phyloP scores from a whole-genome alignment of 1,140 invertebrate genomes.

The Heliothis subflexa region DNA sequence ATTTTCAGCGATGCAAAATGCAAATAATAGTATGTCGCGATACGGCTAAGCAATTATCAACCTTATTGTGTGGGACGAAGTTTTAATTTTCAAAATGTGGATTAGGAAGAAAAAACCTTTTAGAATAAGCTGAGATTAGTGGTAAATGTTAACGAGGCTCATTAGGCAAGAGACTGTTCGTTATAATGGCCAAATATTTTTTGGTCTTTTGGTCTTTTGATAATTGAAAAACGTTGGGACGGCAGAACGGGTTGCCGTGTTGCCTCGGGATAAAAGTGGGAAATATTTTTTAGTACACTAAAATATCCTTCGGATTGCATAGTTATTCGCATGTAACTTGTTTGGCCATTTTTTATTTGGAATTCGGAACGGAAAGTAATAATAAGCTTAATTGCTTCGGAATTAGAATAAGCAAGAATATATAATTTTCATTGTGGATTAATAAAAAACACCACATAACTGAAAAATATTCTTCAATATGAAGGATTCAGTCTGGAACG shows the following conservation, averaged over 20 bases:
- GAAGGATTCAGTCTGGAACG: not conserved
- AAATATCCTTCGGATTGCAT: not conserved
- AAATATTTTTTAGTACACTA: conserved; percentile 34
- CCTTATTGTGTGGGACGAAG: not conserved
- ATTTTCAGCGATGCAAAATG: conserved; percentile 29
- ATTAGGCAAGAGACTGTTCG: conserved; percentile 36
- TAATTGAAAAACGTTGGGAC: conserved; percentile 42
- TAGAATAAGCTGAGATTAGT: conserved; percentile 26
- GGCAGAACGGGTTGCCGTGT: not conserved
- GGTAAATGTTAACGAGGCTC: conserved; percentile 45
- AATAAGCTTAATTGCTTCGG: not conserved
- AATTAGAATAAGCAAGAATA: not conserved
- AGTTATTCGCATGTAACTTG: not conserved
- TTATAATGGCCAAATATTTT: conserved; percentile 43
- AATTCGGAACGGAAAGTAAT: no score
- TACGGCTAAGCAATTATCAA: not conserved
- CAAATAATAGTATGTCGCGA: conserved; percentile 8
- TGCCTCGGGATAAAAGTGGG: not conserved
- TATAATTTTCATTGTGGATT: not conserved
- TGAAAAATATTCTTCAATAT: not conserved
- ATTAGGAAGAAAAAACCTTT: conserved; percentile 20
- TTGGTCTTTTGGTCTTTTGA: conserved; percentile 20
- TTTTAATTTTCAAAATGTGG: conserved; percentile 6
- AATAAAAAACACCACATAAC: not conserved
- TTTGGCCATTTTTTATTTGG: not conserved